phyloP scores from a whole-genome alignment of 2,888 invertebrate genomes.

The Leuctra nigra region DNA sequence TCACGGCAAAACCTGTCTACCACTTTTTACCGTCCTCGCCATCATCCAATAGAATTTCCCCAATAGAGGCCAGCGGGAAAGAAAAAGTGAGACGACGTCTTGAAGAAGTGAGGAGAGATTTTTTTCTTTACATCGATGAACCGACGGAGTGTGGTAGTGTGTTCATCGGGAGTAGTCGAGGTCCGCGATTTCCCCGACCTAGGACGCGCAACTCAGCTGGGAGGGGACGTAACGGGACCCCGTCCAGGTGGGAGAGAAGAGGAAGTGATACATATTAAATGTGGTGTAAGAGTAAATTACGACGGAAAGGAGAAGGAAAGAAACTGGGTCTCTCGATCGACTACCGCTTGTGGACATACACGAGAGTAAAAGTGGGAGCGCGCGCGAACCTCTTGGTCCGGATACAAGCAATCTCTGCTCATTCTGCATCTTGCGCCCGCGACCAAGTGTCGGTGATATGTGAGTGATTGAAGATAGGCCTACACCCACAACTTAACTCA shows the following conservation, averaged over 20 bases:
- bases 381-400: constrained; percentile 6
- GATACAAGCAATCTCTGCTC: constrained; percentile 5
- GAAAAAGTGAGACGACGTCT: constrained; percentile 17
- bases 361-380: constrained; percentile 13
- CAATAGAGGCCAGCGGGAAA: constrained; percentile 18
- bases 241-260: constrained; percentile 5
- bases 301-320: constrained; percentile 12
- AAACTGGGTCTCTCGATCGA: constrained; percentile 15
- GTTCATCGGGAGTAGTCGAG: constrained; percentile 14
- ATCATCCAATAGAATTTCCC: constrained; percentile 14
- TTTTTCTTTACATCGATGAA: constrained; percentile 6
- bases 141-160: constrained; percentile 7
- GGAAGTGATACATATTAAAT: constrained; percentile 19
- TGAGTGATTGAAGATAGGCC: background rate
- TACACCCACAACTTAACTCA: constrained; percentile 16
- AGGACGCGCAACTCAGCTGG: constrained; percentile 1
- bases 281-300: constrained; percentile 19
- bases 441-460: too few species aligned
- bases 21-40: constrained; percentile 15
- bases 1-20: constrained; percentile 11
- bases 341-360: constrained; percentile 16
- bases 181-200: constrained; percentile 16
- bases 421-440: background rate
- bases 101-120: constrained; percentile 6
- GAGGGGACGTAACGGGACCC: constrained; percentile 11